A percentile compares a stretch with the other conserved stretches of the same genome.
These are phyloP conservation scores for Plecturocebus donacophilus DNA, from an alignment of 2,113 vertebrate species.

Conservation along the genomic window DNA sequence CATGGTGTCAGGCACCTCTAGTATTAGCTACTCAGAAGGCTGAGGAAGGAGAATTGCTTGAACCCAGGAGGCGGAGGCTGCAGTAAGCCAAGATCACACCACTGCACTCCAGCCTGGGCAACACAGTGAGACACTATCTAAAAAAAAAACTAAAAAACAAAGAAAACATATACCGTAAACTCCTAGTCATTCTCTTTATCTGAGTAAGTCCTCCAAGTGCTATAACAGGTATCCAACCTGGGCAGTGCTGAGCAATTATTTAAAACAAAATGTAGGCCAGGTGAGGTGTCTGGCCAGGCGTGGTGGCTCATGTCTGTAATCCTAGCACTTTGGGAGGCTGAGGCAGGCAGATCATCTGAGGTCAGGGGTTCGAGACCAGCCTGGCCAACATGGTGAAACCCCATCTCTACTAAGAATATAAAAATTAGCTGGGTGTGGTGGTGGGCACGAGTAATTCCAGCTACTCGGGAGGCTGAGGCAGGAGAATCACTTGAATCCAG, in stretches of 20 bases:
- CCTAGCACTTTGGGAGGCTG: too few relatives aligned
- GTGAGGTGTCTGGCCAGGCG: too few relatives aligned
- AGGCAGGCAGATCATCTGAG: too few relatives aligned
- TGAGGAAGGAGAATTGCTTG: background rate
- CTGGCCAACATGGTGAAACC: too few relatives aligned
- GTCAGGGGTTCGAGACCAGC: too few relatives aligned
- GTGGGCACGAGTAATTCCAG: too few relatives aligned
- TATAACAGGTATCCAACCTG: background rate
- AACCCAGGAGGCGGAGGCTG: background rate
- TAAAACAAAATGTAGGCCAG: background rate
- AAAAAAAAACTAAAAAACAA: background rate
- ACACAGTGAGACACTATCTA: background rate
- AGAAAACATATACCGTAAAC: background rate
- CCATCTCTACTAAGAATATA: too few relatives aligned
- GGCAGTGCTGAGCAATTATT: background rate
- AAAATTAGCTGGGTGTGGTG: too few relatives aligned
- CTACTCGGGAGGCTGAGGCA: too few relatives aligned
- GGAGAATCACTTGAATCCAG: too few relatives aligned
- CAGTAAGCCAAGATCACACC: background rate
- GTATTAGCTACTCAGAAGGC: background rate
- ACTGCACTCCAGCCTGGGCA: background rate
- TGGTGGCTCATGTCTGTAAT: too few relatives aligned
- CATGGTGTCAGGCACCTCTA: accelerated
- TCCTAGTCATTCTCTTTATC: background rate
- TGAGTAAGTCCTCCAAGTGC: background rate